Evolutionary conservation across 2,888 invertebrate genomes (phyloP).

Genomic region (Scaptomyza polygonia): DNA sequence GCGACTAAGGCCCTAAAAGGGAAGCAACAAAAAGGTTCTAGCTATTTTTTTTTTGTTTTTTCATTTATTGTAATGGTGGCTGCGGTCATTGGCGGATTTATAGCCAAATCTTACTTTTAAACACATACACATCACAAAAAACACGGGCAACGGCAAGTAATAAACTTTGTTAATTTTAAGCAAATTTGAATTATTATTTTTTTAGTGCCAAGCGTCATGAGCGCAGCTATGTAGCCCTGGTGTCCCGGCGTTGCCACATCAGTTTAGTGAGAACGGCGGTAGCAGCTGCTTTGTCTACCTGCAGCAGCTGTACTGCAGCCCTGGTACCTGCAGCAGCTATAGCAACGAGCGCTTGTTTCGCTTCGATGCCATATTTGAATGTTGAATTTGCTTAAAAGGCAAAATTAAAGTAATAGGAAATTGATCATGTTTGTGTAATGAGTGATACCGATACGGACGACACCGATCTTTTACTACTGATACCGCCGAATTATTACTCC

Average conservation of each 20-base stretch:
- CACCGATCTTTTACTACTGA: slow-evolving; percentile 91
- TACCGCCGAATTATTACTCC: slow-evolving; percentile 90
- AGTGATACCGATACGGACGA: slow-evolving; percentile 89
- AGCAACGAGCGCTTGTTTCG: slow-evolving; percentile 44
- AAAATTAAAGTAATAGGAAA: slow-evolving; percentile 1
- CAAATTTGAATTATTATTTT: background rate
- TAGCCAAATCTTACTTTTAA: slow-evolving; percentile 20
- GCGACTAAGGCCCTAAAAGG: background rate
- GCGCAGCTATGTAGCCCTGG: background rate
- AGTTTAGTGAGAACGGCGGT: too few relatives aligned
- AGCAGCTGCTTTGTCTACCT: too few relatives aligned
- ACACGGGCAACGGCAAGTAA: background rate
- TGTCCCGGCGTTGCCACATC: slow-evolving; percentile 9
- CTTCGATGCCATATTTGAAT: slow-evolving; percentile 24
- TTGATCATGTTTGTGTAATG: slow-evolving; percentile 55
- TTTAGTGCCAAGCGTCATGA: background rate
- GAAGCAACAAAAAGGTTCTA: background rate
- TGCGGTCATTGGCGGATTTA: slow-evolving; percentile 6
- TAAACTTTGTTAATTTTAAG: background rate
- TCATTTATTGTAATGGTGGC: background rate
- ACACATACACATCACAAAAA: background rate
- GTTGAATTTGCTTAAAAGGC: slow-evolving; percentile 11
- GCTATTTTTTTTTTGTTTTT: background rate
- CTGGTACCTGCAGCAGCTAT: slow-evolving; percentile 27
- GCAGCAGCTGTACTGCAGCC: too few relatives aligned